phyloP scores from a whole-genome alignment of 2,113 vertebrate genomes.

The Origma solitaria region DNA sequence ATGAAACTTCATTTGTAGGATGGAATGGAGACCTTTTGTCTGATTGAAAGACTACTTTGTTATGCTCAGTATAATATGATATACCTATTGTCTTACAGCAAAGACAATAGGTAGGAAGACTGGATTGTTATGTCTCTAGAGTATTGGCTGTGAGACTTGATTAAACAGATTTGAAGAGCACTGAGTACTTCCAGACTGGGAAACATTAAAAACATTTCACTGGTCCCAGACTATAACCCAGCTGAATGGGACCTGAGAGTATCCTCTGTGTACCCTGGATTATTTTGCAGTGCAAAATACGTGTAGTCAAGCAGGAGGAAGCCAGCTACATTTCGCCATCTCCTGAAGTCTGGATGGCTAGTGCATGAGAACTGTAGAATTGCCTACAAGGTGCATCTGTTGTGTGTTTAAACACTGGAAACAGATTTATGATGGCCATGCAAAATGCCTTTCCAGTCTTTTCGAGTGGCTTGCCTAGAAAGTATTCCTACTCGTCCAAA shows the following conservation, averaged over 20 bases:
- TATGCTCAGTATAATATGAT: background rate
- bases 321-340: fast-evolving
- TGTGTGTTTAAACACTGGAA: background rate
- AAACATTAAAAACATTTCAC: background rate
- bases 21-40: background rate
- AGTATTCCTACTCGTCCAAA: background rate
- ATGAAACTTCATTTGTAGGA: background rate
- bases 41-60: background rate
- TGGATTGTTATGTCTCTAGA: background rate
- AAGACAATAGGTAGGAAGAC: background rate
- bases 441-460: background rate
- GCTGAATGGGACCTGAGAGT: background rate
- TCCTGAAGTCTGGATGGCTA: background rate
- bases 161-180: background rate
- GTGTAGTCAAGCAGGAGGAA: background rate
- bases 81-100: background rate
- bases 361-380: background rate
- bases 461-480: background rate
- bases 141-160: background rate
- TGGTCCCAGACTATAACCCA: background rate
- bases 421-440: background rate
- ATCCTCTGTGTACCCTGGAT: background rate
- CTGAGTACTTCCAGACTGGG: background rate
- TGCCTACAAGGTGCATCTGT: background rate
- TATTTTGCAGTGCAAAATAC: background rate